Percentiles rank a stretch among this genome's conserved stretches.
Conservation (phyloP, 2,113 vertebrate genomes). For the Chamaetylas fuelleborni region DNA sequence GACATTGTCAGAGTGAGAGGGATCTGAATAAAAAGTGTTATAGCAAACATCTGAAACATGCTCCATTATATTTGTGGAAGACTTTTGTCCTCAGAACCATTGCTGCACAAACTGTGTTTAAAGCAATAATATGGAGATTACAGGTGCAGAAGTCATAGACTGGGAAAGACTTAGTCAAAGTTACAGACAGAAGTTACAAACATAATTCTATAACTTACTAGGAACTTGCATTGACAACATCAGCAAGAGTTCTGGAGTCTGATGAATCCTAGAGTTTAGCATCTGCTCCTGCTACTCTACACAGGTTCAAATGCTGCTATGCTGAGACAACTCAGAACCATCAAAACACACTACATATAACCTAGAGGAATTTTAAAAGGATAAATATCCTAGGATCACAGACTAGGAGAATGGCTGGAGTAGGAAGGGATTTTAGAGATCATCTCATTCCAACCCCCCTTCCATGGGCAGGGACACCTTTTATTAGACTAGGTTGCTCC, state of each 20-base stretch:
- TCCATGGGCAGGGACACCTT: background rate
- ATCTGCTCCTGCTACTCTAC: fast-evolving
- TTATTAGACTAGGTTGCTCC: background rate
- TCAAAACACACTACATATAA: background rate
- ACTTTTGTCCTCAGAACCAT: background rate
- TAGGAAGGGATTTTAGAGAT: background rate
- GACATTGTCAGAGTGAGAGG: background rate
- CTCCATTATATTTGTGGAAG: background rate
- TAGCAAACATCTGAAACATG: background rate
- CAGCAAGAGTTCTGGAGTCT: fast-evolving
- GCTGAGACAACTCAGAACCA: background rate
- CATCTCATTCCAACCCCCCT: background rate
- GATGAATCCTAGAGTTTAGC: background rate
- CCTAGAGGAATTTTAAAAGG: background rate
- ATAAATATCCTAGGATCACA: background rate
- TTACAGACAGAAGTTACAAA: background rate
- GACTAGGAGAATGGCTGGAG: no score
- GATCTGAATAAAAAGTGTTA: background rate
- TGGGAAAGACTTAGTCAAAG: background rate
- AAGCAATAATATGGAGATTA: background rate
- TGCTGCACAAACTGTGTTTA: background rate
- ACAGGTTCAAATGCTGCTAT: background rate
- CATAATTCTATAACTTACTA: background rate
- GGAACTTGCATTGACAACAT: background rate
- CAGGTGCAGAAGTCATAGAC: background rate